Conservation (phyloP, 2,113 vertebrate species). For the Prinia subflava region DNA sequence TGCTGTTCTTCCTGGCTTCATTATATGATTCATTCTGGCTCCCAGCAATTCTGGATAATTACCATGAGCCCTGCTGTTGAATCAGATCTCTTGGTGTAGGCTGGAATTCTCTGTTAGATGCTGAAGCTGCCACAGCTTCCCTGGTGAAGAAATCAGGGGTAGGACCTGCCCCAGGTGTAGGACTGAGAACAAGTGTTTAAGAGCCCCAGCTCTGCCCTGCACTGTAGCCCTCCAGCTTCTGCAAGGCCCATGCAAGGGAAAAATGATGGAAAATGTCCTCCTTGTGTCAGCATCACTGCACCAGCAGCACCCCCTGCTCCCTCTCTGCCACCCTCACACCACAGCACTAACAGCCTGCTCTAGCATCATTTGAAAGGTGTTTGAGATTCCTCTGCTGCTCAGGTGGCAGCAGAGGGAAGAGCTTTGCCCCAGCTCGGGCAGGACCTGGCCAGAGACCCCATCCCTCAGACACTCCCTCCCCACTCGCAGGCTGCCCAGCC, state of each 20-base stretch:
- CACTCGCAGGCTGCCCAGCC: not conserved
- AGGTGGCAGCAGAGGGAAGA: not conserved
- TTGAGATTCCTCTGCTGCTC: not conserved
- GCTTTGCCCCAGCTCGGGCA: not conserved
- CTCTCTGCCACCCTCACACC: not conserved
- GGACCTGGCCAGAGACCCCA: not conserved
- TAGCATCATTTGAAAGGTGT: too few relatives aligned
- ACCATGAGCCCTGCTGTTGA: not conserved
- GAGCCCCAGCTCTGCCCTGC: not conserved
- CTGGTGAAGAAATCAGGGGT: not conserved
- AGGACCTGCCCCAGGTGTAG: not conserved
- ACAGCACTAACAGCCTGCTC: not conserved
- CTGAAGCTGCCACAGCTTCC: not conserved
- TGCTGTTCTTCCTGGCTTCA: not conserved
- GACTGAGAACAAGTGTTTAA: not conserved
- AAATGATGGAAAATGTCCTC: not conserved
- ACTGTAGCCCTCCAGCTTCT: not conserved
- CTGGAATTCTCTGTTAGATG: not conserved
- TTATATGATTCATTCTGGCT: not conserved
- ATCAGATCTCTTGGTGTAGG: not conserved
- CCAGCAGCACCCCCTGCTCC: not conserved
- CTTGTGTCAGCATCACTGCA: rapidly evolving
- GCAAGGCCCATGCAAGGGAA: not conserved
- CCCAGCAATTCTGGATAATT: not conserved
- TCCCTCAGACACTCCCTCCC: not conserved